Evolutionary conservation across 2,888 invertebrate species (phyloP).

Genomic region (Nephrocerus scutellatus): DNA sequence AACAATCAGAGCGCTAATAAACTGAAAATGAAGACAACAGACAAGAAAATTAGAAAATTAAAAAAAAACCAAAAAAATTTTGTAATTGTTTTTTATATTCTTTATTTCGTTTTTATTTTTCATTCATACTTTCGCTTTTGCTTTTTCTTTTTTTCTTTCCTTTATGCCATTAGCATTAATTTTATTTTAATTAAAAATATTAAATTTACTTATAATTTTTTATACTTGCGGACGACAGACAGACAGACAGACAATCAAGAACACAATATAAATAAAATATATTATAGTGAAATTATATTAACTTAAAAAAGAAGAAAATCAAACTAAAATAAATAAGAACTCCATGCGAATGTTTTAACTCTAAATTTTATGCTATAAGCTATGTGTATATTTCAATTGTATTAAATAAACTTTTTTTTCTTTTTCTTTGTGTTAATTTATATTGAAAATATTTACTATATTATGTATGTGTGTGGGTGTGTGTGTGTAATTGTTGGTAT

Average conservation of each 20-base stretch:
- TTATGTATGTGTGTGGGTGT: slow-evolving; percentile 4
- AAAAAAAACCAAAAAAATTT: slow-evolving; percentile 14
- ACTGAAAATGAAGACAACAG: slow-evolving; percentile 1
- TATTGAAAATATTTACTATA: slow-evolving; percentile 16
- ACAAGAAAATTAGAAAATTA: slow-evolving; percentile 12
- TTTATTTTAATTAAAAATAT: slow-evolving; percentile 10
- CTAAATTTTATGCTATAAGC: not conserved
- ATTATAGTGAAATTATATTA: slow-evolving; percentile 11
- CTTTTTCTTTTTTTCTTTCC: slow-evolving; percentile 7
- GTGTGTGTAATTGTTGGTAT: slow-evolving; percentile 1
- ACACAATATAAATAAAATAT: slow-evolving; percentile 15
- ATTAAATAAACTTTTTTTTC: slow-evolving; percentile 6
- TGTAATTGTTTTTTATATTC: slow-evolving; percentile 18
- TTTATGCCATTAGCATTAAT: too few relatives aligned
- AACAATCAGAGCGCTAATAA: too few relatives aligned
- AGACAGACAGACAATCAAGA: too few relatives aligned
- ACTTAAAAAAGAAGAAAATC: slow-evolving; percentile 9
- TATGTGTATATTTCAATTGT: not conserved
- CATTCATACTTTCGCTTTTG: slow-evolving; percentile 2
- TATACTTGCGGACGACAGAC: too few relatives aligned
- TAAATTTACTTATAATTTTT: slow-evolving; percentile 15
- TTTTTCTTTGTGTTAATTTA: slow-evolving; percentile 15
- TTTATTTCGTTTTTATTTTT: slow-evolving; percentile 3
- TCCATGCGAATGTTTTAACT: too few relatives aligned
- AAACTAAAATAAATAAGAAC: slow-evolving; percentile 12